Percentiles rank a stretch among this genome's conserved stretches.
phyloP scores from a whole-genome alignment of 2,797 vertebrate species.

The Trachurus trachurus region DNA sequence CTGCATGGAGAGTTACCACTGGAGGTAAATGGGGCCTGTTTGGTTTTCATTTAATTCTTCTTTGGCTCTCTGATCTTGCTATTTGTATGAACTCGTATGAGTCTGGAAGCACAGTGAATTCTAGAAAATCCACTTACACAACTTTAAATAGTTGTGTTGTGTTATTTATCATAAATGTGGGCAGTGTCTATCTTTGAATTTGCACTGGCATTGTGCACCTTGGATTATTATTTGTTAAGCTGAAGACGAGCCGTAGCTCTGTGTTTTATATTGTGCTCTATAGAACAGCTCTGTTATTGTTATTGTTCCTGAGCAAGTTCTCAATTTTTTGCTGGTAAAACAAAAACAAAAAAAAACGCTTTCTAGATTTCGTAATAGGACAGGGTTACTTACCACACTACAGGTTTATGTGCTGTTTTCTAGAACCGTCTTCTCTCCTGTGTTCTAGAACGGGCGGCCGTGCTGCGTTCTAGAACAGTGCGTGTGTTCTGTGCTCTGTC shows the following conservation, averaged over 20 bases:
- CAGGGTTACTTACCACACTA: background rate
- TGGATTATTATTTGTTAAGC: constrained; percentile 3
- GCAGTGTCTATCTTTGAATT: background rate
- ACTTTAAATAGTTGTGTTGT: background rate
- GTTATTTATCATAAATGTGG: background rate
- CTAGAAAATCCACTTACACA: background rate
- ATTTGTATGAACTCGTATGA: no score
- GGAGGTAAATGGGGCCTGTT: no score
- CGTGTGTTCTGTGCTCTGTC: constrained; percentile 33
- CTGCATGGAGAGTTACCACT: no score
- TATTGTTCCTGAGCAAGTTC: constrained; percentile 5
- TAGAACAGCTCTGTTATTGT: background rate
- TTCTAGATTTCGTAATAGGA: background rate
- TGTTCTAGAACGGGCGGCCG: constrained; percentile 5
- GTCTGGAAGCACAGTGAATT: background rate
- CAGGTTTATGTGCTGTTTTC: constrained; percentile 19
- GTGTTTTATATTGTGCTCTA: background rate
- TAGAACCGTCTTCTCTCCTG: background rate
- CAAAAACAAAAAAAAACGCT: background rate
- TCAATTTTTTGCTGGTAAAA: background rate
- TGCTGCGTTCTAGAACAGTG: constrained; percentile 30
- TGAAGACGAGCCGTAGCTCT: background rate
- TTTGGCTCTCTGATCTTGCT: no score
- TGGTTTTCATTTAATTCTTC: no score
- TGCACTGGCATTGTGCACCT: background rate